Evolutionary conservation across 1,140 invertebrate species (phyloP).

Genomic region (Cheumatopsyche charites): DNA sequence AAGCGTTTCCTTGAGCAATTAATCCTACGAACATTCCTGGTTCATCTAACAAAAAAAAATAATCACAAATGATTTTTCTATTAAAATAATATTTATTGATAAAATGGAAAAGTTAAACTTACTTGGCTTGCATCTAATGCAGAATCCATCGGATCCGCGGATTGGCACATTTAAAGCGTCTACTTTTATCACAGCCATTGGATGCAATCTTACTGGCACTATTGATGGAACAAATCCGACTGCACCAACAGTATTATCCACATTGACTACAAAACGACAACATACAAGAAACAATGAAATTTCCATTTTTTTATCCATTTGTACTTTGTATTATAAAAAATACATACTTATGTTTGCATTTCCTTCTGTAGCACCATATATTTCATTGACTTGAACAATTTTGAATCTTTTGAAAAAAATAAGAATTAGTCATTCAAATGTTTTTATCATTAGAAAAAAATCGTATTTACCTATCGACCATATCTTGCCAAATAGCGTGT

Average conservation of each 20-base stretch:
- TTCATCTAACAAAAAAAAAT: conserved; percentile 68
- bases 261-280: conserved; percentile 77
- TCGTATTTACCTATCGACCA: conserved; percentile 73
- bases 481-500: conserved; percentile 94
- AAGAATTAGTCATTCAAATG: background rate
- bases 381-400: conserved; percentile 87
- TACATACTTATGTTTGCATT: conserved; percentile 90
- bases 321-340: background rate
- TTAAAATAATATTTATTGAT: background rate
- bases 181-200: conserved; percentile 88
- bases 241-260: conserved; percentile 85
- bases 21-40: conserved; percentile 97
- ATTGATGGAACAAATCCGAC: conserved; percentile 92
- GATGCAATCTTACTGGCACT: conserved; percentile 78
- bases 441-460: no score
- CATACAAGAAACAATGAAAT: background rate
- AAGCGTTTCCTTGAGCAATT: conserved; percentile 85
- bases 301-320: background rate
- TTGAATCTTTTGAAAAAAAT: conserved; percentile 73
- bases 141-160: conserved; percentile 80
- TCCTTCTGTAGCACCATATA: conserved; percentile 98
- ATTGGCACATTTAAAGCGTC: conserved; percentile 81
- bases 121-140: conserved; percentile 77
- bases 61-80: no score
- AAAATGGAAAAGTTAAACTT: background rate